Evolutionary conservation across 1,140 invertebrate species (phyloP).

Genomic region (Drosophila ficusphila): DNA sequence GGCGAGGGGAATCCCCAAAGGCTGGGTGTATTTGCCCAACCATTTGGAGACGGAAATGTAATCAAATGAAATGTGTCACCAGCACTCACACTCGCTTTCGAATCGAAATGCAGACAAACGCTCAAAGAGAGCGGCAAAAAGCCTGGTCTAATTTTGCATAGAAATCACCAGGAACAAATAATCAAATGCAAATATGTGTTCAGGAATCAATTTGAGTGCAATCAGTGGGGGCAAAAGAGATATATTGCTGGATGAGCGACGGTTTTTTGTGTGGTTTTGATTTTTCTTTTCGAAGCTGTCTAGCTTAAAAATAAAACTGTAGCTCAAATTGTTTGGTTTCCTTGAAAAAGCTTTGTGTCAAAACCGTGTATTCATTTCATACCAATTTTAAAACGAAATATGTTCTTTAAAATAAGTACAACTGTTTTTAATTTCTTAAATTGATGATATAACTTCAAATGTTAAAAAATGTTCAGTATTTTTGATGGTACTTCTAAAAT

Average conservation of each 20-base stretch:
- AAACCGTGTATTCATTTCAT: no score
- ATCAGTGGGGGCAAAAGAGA: slow-evolving; percentile 54
- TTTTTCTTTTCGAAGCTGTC: background rate
- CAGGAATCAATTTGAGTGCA: slow-evolving; percentile 79
- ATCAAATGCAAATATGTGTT: slow-evolving; percentile 79
- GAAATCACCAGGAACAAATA: slow-evolving; percentile 78
- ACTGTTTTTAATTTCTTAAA: no score
- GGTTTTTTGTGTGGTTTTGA: slow-evolving; percentile 7
- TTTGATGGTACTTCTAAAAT: no score
- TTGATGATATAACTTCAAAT: no score
- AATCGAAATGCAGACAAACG: background rate
- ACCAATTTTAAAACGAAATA: no score
- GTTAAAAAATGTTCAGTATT: no score
- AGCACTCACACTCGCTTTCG: slow-evolving; percentile 23
- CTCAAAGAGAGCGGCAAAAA: slow-evolving; percentile 48
- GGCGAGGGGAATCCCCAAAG: background rate
- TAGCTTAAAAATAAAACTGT: no score
- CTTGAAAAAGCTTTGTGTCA: no score
- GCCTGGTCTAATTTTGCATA: slow-evolving; percentile 71
- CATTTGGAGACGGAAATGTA: slow-evolving; percentile 51
- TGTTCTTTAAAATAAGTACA: no score
- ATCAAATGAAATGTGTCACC: slow-evolving; percentile 77
- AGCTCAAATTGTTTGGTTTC: no score
- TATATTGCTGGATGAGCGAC: slow-evolving; percentile 10
- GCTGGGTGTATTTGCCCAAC: slow-evolving; percentile 28